Base-by-base conservation (phyloP, 2,888 invertebrate species). In the Drosophila paucipuncta region DNA sequence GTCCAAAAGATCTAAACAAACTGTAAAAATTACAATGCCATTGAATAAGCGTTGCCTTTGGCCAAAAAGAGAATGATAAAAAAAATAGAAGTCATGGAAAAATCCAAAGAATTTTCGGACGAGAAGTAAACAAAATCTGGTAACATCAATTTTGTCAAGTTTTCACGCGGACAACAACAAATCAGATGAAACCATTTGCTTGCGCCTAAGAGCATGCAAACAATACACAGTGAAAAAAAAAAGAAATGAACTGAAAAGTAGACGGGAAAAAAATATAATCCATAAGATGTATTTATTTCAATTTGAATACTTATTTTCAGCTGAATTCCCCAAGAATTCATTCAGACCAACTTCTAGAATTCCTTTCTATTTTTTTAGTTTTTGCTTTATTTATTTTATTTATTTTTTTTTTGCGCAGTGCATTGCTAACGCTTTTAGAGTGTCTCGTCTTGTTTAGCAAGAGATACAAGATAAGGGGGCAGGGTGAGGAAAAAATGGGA, bases 111-210 rank as follows among this genome's bases (percentile, higher is more conserved):
- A 53, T 53, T 64, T 53, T 64, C 30, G 30, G 58, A 55, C 73
- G 68, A 60, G 59, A 78, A 72, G 80, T 61, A 82, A 81, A 81
- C 80, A 82, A 65, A 82, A 80, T 81, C 82, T 82, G 75, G 68
- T 75, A 66, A 83, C 82, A 83, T 83, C 84, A 81, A 83, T 80
- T 82, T 83, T 81, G 78, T 83, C 84, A 82, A 82, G 77, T 82
- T 73, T 77, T 71, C 74, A 67, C 80, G 78, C 78, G 74, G 33
- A 62, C 76, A 73, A 73, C 67, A 80, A 80, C 69, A 81, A 83
- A 80, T 83, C 81, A 71, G 57, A 64, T 60, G 78, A 57, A 68
- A 71, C 35, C 57, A 62, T 84, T 82, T 68, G 64, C 67, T 59
- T 75, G 59, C 18, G 80, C 82, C 80, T 82, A 82, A 82, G 57